These are phyloP conservation scores for Eucidaris tribuloides DNA, from an alignment of 35 echinoderm and acorn worm species.

Conservation along the genomic window DNA sequence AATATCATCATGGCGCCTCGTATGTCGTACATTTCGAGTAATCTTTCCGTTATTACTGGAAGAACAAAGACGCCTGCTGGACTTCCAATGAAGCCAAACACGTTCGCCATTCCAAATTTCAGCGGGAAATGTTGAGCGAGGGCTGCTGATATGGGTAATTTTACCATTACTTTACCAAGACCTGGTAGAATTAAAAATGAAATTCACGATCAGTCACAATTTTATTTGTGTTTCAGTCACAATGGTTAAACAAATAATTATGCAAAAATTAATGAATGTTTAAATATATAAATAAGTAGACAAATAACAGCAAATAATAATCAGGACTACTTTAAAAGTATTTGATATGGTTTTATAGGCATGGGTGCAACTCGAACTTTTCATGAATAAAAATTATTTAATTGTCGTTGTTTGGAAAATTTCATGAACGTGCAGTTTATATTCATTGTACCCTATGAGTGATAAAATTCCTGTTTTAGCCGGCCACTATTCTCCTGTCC, in stretches of 20 bases:
- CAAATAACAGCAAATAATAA: too few species aligned
- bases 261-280: neutral
- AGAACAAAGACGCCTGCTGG: neutral
- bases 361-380: too few species aligned
- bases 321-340: too few species aligned
- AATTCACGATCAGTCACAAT: neutral
- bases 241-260: neutral
- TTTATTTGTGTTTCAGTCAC: neutral
- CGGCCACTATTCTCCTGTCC: too few species aligned
- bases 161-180: neutral
- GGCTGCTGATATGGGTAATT: neutral
- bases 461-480: too few species aligned
- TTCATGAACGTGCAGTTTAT: too few species aligned
- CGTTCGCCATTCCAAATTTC: conserved; percentile 1
- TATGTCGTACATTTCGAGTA: neutral
- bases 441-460: too few species aligned
- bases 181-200: neutral
- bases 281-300: too few species aligned
- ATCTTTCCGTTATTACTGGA: neutral
- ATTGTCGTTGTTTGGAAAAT: too few species aligned
- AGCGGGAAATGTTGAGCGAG: neutral
- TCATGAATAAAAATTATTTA: too few species aligned
- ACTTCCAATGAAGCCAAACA: neutral
- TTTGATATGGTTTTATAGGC: too few species aligned
- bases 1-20: neutral